These are phyloP conservation scores for Gallinago media DNA, from an alignment of 2,113 vertebrate species.

Conservation along the genomic window DNA sequence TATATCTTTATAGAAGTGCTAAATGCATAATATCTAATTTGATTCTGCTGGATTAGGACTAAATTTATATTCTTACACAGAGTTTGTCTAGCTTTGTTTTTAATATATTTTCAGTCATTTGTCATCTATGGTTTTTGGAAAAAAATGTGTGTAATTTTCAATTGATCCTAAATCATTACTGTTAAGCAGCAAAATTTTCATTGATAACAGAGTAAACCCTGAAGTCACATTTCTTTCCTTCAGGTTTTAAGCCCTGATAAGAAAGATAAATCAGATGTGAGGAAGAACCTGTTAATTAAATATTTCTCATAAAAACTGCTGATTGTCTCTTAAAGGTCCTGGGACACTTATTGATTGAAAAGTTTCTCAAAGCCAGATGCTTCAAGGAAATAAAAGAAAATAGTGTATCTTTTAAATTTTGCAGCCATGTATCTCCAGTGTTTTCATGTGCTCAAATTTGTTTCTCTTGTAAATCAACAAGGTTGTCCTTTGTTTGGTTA, in stretches of 20 bases:
- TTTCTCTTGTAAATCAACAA: not conserved
- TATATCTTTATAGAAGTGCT: not conserved
- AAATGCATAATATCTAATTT: not conserved
- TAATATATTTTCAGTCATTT: not conserved
- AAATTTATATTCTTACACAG: not conserved
- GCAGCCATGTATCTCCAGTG: fast-evolving
- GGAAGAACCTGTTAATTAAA: not conserved
- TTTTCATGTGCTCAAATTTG: not conserved
- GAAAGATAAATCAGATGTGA: not conserved
- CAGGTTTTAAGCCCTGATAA: not conserved
- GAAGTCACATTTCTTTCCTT: not conserved
- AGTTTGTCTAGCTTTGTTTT: not conserved
- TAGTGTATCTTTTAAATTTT: not conserved
- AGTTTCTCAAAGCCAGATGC: not conserved
- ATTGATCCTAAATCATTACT: not conserved
- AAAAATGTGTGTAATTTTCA: not conserved
- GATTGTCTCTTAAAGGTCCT: not conserved
- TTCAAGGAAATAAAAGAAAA: not conserved
- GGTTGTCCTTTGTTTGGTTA: not conserved
- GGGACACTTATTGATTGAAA: not conserved
- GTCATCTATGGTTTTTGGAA: not conserved
- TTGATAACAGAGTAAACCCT: not conserved
- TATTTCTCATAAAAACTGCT: not conserved
- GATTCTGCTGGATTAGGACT: not conserved
- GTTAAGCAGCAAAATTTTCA: not conserved